phyloP scores from a whole-genome alignment of 2,888 invertebrate species.

The Fragum fragum region DNA sequence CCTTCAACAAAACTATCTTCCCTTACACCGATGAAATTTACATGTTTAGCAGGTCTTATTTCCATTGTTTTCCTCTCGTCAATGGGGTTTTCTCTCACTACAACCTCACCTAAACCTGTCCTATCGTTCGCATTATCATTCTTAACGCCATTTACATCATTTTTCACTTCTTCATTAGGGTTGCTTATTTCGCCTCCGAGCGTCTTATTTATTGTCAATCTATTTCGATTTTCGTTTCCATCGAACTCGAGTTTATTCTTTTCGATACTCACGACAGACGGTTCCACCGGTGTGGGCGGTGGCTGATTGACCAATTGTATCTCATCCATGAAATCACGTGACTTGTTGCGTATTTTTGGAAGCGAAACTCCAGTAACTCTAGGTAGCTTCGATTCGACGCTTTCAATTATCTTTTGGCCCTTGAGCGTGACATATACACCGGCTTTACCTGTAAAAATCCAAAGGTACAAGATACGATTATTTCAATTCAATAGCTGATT shows the following conservation, averaged over 20 bases:
- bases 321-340: conserved; percentile 67
- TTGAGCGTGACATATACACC: conserved; percentile 70
- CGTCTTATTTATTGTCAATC: background rate
- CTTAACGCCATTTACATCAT: background rate
- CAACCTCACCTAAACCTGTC: conserved; percentile 39
- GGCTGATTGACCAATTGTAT: conserved; percentile 68
- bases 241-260: conserved; percentile 18
- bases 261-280: conserved; percentile 30
- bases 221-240: background rate
- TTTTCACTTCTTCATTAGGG: background rate
- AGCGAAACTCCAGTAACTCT: conserved; percentile 72
- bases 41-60: conserved; percentile 51
- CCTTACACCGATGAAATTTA: conserved; percentile 35
- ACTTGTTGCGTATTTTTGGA: conserved; percentile 68
- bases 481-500: no score
- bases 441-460: conserved; percentile 64
- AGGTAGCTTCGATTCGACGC: conserved; percentile 71
- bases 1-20: conserved; percentile 23
- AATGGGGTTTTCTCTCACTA: conserved; percentile 36
- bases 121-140: conserved; percentile 8
- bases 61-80: conserved; percentile 47
- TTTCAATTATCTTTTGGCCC: conserved; percentile 61
- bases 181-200: background rate
- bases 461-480: no score
- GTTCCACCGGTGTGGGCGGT: conserved; percentile 70